Evolutionary conservation across 2,113 vertebrate species (phyloP).

Genomic region (Cyphomyrus discorhynchus): DNA sequence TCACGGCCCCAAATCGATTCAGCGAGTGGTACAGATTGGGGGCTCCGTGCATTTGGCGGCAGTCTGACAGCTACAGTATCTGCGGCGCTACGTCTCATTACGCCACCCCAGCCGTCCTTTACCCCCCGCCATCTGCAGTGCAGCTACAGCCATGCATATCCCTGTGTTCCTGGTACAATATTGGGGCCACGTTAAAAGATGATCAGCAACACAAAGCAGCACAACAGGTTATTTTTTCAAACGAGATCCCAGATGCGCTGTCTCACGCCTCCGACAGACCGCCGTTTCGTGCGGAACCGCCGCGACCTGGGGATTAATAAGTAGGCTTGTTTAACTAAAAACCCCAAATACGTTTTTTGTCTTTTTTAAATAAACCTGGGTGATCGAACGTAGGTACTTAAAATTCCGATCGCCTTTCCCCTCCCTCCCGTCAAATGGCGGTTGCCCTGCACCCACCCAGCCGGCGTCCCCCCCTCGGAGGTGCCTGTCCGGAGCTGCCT

Average conservation of each 20-base stretch:
- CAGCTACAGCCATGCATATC: not conserved
- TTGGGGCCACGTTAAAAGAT: not conserved
- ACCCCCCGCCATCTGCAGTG: not conserved
- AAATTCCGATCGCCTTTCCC: not conserved
- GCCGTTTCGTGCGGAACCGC: not conserved
- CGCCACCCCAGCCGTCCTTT: not conserved
- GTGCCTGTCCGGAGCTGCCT: not conserved
- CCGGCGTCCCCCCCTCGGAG: not conserved
- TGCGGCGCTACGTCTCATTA: not conserved
- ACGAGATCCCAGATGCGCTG: not conserved
- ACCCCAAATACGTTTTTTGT: not conserved
- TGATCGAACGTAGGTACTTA: not conserved
- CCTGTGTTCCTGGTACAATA: not conserved
- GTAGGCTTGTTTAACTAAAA: not conserved
- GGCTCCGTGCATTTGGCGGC: not conserved
- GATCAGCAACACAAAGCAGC: not conserved
- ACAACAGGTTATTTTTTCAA: not conserved
- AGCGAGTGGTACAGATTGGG: not conserved
- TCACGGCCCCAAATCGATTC: not conserved
- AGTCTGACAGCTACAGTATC: not conserved
- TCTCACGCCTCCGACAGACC: not conserved
- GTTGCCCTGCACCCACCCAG: not conserved
- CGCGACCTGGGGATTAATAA: not conserved
- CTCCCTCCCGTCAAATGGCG: not conserved
- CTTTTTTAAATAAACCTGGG: not conserved